Evolutionary conservation across 2,888 invertebrate species (phyloP), one percentile per base, ranked within the genome.

Genomic region (Plebejus anna): DNA sequence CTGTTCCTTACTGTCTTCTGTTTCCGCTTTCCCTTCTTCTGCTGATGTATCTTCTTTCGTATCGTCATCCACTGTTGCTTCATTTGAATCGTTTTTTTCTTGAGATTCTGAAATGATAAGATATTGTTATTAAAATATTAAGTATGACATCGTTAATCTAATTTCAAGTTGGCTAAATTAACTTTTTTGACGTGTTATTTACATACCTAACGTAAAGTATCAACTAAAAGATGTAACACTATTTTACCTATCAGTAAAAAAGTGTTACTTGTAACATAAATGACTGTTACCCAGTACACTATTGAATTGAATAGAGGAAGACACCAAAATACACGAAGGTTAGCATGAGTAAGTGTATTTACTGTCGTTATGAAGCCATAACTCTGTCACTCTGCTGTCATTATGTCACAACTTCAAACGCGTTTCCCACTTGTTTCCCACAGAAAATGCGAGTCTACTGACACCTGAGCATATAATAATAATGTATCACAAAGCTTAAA

Each of bases 61-160:
- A 84, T 90, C 89, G 84, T 90, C 88, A 82, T 89, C 89, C 83
- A 92, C 85, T 84, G 89, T 90, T 83, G 89, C 87, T 90, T 94
- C 94, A 89, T 89, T 90, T 88, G 94, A 94, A 82, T 92, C 92
- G 89, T 89, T 90, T 88, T 93, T 93, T 88, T 91, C 93, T 82
- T 86, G 86, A 86, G 92, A 90, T 87, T 92, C 93, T 94, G 88
- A 71, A 86, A 89, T 80, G 7, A 38, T 22, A 77, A 77, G 22
- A 22, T 22, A 22, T 22, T 22, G 22, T 22, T 22, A 22, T 22
- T 22, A 22, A 22, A 22, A 22, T 22, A 22, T 22, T 22, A 22
- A 22, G 22, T 22, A 22, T 22, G 22, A 22, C 22, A 22, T 22
- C 22, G 22, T 22, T 22, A 22, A 0, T 22, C 22, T 22, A 22